Evolutionary conservation across 1,140 invertebrate genomes (phyloP).

Genomic region (Zaprionus taronus): DNA sequence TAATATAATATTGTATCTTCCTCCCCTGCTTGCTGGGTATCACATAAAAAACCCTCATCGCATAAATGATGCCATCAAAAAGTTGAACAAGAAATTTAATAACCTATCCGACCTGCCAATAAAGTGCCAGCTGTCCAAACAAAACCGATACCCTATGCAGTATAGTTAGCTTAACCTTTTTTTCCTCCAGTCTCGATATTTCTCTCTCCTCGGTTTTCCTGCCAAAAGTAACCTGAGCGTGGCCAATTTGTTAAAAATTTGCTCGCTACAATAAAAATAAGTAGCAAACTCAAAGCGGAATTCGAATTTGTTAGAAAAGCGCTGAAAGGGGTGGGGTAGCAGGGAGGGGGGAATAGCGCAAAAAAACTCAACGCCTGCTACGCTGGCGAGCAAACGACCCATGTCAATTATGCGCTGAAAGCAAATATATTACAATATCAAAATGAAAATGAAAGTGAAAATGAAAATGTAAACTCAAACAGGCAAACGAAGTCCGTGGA

Average conservation of each 20-base stretch:
- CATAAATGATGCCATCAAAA: slow-evolving; percentile 74
- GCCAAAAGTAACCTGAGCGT: slow-evolving; percentile 64
- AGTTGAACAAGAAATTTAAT: slow-evolving; percentile 74
- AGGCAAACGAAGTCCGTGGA: slow-evolving; percentile 61
- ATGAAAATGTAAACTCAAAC: slow-evolving; percentile 73
- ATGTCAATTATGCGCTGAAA: slow-evolving; percentile 82
- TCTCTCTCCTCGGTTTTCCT: slow-evolving; percentile 16
- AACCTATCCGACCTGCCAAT: slow-evolving; percentile 66
- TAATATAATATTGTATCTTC: background rate
- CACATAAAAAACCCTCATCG: background rate
- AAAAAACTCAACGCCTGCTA: slow-evolving; percentile 48
- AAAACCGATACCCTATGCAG: slow-evolving; percentile 45
- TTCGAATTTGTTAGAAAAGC: background rate
- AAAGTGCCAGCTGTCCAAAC: slow-evolving; percentile 78
- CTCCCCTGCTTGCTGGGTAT: background rate
- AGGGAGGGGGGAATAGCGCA: background rate
- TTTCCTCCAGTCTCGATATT: slow-evolving; percentile 11
- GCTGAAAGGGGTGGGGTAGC: background rate
- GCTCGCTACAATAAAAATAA: slow-evolving; percentile 25
- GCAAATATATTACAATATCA: slow-evolving; percentile 83
- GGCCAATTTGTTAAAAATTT: slow-evolving; percentile 68
- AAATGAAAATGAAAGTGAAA: slow-evolving; percentile 69
- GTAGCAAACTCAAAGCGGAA: slow-evolving; percentile 20
- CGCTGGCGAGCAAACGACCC: slow-evolving; percentile 72
- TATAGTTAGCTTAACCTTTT: slow-evolving; percentile 73